phyloP scores from a whole-genome alignment of 2,888 invertebrate genomes.

The Pilophorus perplexus region DNA sequence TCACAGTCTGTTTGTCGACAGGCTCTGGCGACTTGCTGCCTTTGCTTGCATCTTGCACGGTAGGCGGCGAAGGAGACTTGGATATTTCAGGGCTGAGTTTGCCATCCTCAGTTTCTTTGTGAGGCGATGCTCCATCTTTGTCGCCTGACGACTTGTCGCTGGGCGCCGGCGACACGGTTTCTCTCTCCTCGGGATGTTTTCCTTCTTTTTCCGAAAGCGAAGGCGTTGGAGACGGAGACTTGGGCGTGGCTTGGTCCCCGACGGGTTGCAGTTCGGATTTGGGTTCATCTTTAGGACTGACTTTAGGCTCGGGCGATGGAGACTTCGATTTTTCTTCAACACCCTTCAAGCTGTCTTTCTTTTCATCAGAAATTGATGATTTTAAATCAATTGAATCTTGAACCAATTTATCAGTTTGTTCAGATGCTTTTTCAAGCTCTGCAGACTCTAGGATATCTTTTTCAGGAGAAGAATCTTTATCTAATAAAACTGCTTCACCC shows the following conservation, averaged over 20 bases:
- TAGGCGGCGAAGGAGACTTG: conserved; percentile 19
- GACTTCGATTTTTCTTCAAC: neutral
- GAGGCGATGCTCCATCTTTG: neutral
- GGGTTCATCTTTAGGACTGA: neutral
- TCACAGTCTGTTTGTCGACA: too few relatives aligned
- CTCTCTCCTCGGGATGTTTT: neutral
- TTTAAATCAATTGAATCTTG: too few relatives aligned
- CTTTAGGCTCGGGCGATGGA: neutral
- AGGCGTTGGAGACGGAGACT: neutral
- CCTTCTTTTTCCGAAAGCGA: neutral
- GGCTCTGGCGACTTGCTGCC: neutral
- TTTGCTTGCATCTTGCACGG: neutral
- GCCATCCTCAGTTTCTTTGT: neutral
- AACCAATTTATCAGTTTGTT: neutral
- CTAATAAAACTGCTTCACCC: conserved; percentile 15
- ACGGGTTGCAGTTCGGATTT: neutral
- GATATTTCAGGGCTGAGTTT: neutral
- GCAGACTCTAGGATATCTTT: neutral
- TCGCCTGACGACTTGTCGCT: neutral
- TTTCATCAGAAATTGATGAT: neutral
- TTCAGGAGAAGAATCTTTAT: neutral
- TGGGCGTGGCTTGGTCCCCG: too few relatives aligned
- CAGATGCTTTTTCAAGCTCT: neutral
- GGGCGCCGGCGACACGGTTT: too few relatives aligned
- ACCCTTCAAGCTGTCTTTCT: neutral